Evolutionary conservation across 2,113 vertebrate genomes (phyloP).

Genomic region (Climacteris rufus): DNA sequence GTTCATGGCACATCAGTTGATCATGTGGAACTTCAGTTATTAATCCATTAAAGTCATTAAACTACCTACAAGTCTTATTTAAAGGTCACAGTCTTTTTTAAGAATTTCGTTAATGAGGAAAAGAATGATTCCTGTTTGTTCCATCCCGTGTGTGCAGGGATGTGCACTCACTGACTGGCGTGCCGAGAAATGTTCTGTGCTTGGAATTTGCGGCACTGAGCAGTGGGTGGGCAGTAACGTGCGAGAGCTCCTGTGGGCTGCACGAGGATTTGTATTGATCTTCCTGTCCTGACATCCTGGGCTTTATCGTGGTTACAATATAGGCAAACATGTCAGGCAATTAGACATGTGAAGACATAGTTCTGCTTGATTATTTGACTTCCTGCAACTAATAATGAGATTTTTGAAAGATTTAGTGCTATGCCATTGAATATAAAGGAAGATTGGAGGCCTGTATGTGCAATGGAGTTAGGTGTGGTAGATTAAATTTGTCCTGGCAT

Average conservation of each 20-base stretch:
- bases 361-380: slow-evolving; percentile 39
- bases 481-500: slow-evolving; percentile 10
- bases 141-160: neutral
- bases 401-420: slow-evolving; percentile 46
- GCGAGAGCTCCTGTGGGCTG: neutral
- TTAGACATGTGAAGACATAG: slow-evolving; percentile 22
- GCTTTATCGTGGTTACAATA: neutral
- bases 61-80: neutral
- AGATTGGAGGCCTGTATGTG: neutral
- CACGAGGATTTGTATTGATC: slow-evolving; percentile 3
- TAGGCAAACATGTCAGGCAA: neutral
- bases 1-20: neutral
- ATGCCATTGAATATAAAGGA: neutral
- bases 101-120: neutral
- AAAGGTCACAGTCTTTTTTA: slow-evolving; percentile 33
- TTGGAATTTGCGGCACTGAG: neutral
- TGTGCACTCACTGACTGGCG: accelerated
- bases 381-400: slow-evolving; percentile 36
- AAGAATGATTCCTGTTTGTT: neutral
- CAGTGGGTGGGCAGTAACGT: slow-evolving; percentile 33
- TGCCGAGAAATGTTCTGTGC: neutral
- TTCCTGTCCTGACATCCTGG: slow-evolving; percentile 4
- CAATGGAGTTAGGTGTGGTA: slow-evolving; percentile 14
- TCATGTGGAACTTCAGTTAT: neutral
- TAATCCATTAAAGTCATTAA: neutral